phyloP scores from a whole-genome alignment of 2,797 vertebrate genomes.

The Manis pentadactyla region DNA sequence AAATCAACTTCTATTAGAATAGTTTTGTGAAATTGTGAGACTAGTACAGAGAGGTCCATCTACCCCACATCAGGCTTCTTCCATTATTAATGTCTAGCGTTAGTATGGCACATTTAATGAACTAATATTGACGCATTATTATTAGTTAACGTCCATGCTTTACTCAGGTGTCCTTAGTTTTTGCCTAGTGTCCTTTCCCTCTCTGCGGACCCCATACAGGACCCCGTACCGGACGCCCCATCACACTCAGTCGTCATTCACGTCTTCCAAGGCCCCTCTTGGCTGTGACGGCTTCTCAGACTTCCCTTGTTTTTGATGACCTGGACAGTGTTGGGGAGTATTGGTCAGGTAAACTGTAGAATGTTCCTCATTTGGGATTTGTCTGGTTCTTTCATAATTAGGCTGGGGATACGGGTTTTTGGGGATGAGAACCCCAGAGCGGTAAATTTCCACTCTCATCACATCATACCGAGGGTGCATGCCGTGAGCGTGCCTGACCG shows the following conservation, averaged over 20 bases:
- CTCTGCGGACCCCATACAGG: neutral
- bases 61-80: neutral
- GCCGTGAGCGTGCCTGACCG: neutral
- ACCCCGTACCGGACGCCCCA: neutral
- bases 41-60: neutral
- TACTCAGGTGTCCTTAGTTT: neutral
- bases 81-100: conserved; percentile 7
- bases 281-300: neutral
- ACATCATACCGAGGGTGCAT: neutral
- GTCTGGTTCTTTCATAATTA: neutral
- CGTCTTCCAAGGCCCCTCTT: neutral
- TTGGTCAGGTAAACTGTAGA: neutral
- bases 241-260: neutral
- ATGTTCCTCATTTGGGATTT: neutral
- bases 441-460: neutral
- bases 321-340: neutral
- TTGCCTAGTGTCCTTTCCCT: neutral
- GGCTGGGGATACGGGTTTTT: neutral
- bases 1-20: conserved; percentile 12
- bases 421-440: neutral
- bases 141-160: neutral
- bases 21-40: neutral
- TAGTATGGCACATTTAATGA: neutral
- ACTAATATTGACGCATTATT: neutral
- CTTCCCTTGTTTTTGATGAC: neutral